phyloP scores from a whole-genome alignment of 2,113 vertebrate species.

The Aix galericulata region DNA sequence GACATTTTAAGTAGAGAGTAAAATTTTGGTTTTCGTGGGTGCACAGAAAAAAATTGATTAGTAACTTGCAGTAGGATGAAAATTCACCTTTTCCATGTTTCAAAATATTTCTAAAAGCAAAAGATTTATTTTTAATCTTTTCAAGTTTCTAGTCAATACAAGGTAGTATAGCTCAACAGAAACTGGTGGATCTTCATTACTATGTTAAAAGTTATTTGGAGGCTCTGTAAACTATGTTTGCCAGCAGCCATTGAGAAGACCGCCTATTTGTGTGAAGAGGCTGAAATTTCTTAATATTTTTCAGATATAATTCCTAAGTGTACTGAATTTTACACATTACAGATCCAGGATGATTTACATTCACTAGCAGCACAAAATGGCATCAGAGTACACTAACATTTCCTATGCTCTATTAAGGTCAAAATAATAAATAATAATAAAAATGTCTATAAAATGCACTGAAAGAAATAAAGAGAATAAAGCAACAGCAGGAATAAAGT shows the following conservation, averaged over 20 bases:
- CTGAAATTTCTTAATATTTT: not conserved
- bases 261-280: not conserved
- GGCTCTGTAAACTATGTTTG: not conserved
- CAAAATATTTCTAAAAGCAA: not conserved
- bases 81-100: not conserved
- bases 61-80: not conserved
- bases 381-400: accelerated
- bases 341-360: not conserved
- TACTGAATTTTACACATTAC: not conserved
- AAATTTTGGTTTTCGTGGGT: not conserved
- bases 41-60: not conserved
- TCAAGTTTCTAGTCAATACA: not conserved
- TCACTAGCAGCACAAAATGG: not conserved
- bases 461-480: not conserved
- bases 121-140: not conserved
- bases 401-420: not conserved
- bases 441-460: not conserved
- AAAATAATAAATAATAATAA: not conserved
- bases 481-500: not conserved
- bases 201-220: not conserved
- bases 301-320: not conserved
- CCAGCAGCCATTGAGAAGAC: not conserved
- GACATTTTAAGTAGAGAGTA: not conserved
- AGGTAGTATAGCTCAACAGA: not conserved
- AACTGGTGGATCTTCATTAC: not conserved